phyloP scores from a whole-genome alignment of 2,888 invertebrate species.

The Eledona agricola region DNA sequence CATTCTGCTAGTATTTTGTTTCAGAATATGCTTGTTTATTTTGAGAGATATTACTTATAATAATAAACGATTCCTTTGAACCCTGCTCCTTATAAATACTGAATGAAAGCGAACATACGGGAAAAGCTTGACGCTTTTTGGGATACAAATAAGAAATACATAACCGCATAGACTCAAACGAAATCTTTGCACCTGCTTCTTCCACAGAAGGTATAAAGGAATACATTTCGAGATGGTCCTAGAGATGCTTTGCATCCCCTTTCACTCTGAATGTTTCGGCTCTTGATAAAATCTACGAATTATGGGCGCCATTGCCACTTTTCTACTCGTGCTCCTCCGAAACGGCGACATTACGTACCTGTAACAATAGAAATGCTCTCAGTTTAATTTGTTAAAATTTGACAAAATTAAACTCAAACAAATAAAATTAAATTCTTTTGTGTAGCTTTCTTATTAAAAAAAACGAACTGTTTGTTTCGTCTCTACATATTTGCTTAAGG shows the following conservation, averaged over 20 bases:
- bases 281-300: constrained; percentile 23
- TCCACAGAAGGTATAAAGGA: constrained; percentile 26
- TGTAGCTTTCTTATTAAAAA: too few species aligned
- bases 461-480: too few species aligned
- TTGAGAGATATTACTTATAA: constrained; percentile 36
- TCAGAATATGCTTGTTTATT: constrained; percentile 34
- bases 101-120: constrained; percentile 39
- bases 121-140: constrained; percentile 25
- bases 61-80: constrained; percentile 39
- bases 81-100: constrained; percentile 36
- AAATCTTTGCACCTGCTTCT: constrained; percentile 31
- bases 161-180: constrained; percentile 33
- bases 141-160: constrained; percentile 37
- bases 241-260: constrained; percentile 27
- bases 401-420: too few species aligned
- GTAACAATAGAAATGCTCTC: constrained; percentile 21
- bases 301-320: constrained; percentile 3
- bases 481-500: too few species aligned
- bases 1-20: constrained; percentile 30
- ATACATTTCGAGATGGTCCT: constrained; percentile 28
- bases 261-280: constrained; percentile 20
- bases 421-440: too few species aligned
- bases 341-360: constrained; percentile 18
- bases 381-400: too few species aligned
- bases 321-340: too few species aligned